Conservation (phyloP, 2,888 invertebrate genomes). For the Drosophila greeni region DNA sequence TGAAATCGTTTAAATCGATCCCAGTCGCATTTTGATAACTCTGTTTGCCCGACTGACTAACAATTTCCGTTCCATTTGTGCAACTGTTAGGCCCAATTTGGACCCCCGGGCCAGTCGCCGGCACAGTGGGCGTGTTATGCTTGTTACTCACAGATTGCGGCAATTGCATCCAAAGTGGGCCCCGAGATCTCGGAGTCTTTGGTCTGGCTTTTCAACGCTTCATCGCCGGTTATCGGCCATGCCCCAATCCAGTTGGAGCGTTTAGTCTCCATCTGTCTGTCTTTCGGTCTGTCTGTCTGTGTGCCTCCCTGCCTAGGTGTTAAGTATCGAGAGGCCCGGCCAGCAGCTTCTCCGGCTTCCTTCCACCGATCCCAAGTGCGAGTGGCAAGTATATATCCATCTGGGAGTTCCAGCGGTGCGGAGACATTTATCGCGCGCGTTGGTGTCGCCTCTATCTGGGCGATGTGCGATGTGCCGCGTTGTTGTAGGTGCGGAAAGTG, state of each 20-base stretch:
- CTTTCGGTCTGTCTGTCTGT: neutral
- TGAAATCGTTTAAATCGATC: conserved; percentile 13
- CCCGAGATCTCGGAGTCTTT: neutral
- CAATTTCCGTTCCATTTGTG: conserved; percentile 65
- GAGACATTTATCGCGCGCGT: conserved; percentile 44
- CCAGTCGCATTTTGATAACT: conserved; percentile 29
- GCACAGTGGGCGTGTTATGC: conserved; percentile 60
- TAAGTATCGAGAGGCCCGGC: conserved; percentile 54
- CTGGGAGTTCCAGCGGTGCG: conserved; percentile 60
- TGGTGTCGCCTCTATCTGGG: conserved; percentile 53
- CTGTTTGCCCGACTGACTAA: conserved; percentile 37
- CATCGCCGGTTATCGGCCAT: conserved; percentile 47
- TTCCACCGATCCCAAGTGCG: conserved; percentile 12
- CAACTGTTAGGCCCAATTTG: conserved; percentile 60
- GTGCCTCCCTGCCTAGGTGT: conserved; percentile 50
- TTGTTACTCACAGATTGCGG: conserved; percentile 59
- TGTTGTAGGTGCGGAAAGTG: conserved; percentile 73
- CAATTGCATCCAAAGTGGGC: conserved; percentile 44
- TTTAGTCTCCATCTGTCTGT: conserved; percentile 28
- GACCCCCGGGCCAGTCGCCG: conserved; percentile 43
- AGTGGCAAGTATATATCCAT: conserved; percentile 17
- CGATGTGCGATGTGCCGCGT: conserved; percentile 24
- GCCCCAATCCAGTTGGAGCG: conserved; percentile 40
- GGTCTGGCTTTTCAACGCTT: conserved; percentile 36
- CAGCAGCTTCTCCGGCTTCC: conserved; percentile 25